These are phyloP conservation scores for Emydoidea blandingii DNA, from an alignment of 2,797 vertebrate species.

Conservation along the genomic window DNA sequence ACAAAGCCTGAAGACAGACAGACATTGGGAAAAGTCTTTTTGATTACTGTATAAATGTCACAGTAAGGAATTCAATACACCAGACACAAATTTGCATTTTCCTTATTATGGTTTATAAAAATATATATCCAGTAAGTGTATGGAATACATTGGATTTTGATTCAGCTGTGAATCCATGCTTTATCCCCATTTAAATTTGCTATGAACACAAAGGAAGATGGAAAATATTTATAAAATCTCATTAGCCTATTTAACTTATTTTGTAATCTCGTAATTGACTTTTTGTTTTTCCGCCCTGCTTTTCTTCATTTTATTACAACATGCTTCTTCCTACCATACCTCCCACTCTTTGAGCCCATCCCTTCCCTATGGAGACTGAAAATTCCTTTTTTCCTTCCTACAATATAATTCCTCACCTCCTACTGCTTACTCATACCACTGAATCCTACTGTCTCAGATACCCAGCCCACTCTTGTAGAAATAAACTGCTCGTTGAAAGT, in stretches of 20 bases:
- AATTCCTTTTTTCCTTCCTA: conserved; percentile 35
- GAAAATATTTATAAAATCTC: conserved; percentile 3
- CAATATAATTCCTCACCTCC: conserved; percentile 65
- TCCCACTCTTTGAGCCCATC: not conserved
- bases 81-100: not conserved
- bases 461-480: conserved; percentile 4
- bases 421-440: conserved; percentile 59
- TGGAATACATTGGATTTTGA: not conserved
- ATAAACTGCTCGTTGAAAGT: not conserved
- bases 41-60: not conserved
- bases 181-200: not conserved
- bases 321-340: not conserved
- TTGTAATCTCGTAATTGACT: not conserved
- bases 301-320: conserved; percentile 15
- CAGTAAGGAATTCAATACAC: not conserved
- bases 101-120: not conserved
- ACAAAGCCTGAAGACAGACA: not conserved
- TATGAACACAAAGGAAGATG: conserved; percentile 19
- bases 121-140: not conserved
- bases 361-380: conserved; percentile 28
- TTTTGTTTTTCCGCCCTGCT: conserved; percentile 10
- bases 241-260: not conserved
- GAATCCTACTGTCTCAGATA: conserved; percentile 34
- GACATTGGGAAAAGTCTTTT: not conserved
- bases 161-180: not conserved